Conservation (phyloP, 2,797 vertebrate genomes). For the Apogon hyalosoma region DNA sequence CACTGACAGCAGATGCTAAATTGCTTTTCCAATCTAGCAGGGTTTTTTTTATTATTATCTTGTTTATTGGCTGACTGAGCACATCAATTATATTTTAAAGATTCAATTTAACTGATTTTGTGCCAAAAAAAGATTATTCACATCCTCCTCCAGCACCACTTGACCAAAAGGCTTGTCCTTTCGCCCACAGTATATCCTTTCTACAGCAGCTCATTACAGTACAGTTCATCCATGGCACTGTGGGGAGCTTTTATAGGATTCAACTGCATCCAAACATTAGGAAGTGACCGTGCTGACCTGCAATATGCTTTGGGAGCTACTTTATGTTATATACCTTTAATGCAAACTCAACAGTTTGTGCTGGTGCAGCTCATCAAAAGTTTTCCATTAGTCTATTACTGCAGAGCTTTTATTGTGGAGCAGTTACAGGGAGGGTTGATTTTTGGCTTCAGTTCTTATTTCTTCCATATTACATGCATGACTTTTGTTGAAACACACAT, state of each 20-base stretch:
- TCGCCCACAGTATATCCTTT: constrained; percentile 11
- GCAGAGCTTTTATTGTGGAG: constrained; percentile 18
- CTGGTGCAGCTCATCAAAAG: constrained; percentile 16
- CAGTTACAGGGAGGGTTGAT: neutral
- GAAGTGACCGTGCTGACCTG: constrained; percentile 13
- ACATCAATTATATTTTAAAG: constrained; percentile 27
- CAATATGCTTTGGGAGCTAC: constrained; percentile 9
- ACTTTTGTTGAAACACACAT: constrained; percentile 1
- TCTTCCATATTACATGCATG: neutral
- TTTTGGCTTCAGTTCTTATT: neutral
- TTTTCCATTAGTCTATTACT: constrained; percentile 26
- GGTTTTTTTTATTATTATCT: neutral
- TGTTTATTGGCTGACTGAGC: constrained; percentile 14
- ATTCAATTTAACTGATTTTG: constrained; percentile 7
- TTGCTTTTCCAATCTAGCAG: neutral
- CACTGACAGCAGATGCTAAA: neutral
- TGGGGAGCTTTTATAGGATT: constrained; percentile 4
- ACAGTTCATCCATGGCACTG: constrained; percentile 8
- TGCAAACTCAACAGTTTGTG: constrained; percentile 17
- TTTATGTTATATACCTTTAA: constrained; percentile 22
- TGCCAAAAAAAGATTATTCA: neutral
- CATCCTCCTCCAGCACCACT: neutral
- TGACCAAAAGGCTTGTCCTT: constrained; percentile 21
- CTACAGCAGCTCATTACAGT: constrained; percentile 4
- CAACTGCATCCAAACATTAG: constrained; percentile 11